Evolutionary conservation across 2,888 invertebrate species (phyloP).

Genomic region (Steinernema scapterisci): DNA sequence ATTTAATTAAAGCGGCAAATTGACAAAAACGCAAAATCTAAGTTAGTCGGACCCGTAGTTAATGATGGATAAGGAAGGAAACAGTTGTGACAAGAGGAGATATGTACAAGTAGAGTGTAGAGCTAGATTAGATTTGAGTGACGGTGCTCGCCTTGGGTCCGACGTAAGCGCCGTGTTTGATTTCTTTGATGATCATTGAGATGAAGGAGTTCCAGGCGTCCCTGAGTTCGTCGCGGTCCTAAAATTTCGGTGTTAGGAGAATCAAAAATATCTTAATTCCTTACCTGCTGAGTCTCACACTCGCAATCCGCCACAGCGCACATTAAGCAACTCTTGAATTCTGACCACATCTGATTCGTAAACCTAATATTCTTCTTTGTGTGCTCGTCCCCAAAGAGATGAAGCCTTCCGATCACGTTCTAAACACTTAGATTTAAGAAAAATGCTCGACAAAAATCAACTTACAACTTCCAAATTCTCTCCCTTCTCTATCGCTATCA

Average conservation of each 20-base stretch:
- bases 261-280: not conserved
- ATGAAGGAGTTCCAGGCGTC: conserved; percentile 64
- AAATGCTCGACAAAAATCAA: not conserved
- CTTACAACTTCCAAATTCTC: conserved; percentile 15
- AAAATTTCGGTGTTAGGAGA: conserved; percentile 28
- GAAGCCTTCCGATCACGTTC: conserved; percentile 5
- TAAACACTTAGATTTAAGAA: not conserved
- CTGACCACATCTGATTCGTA: conserved; percentile 26
- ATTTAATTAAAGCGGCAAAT: too few species aligned
- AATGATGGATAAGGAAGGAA: not conserved
- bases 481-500: not conserved
- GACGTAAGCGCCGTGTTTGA: conserved; percentile 59
- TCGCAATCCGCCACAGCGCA: conserved; percentile 19
- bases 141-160: not conserved
- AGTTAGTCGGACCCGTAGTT: not conserved
- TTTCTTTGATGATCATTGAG: conserved; percentile 63
- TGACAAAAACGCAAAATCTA: too few species aligned
- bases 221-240: conserved; percentile 57
- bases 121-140: conserved; percentile 12
- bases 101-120: conserved; percentile 9
- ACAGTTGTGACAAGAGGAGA: not conserved
- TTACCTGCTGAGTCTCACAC: not conserved
- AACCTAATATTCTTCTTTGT: not conserved
- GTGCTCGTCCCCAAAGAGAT: not conserved
- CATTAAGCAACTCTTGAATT: conserved; percentile 20